A percentile compares a stretch with the other conserved stretches of the same genome.
These are phyloP conservation scores for Bubo blakistoni DNA, from an alignment of 2,113 vertebrate genomes.

Conservation along the genomic window DNA sequence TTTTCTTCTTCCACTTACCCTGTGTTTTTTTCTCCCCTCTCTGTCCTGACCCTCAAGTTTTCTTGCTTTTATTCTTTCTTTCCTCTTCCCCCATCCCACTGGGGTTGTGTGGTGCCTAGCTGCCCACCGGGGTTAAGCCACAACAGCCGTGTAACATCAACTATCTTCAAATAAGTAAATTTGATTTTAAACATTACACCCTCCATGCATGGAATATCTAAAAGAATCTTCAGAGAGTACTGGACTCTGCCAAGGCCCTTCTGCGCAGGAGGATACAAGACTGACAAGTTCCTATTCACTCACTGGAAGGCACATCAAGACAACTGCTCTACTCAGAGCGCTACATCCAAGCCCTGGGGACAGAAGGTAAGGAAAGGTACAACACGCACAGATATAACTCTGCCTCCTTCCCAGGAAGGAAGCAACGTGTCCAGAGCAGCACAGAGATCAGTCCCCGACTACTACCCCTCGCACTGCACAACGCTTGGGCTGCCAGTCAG, in stretches of 20 bases:
- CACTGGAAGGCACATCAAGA: neutral
- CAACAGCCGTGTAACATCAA: accelerated
- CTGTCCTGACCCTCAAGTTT: neutral
- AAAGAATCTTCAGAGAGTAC: neutral
- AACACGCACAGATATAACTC: neutral
- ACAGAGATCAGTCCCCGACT: neutral
- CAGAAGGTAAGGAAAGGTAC: neutral
- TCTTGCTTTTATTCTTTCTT: neutral
- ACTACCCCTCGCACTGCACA: neutral
- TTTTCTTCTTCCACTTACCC: neutral
- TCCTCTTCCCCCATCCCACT: neutral
- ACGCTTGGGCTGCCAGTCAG: too few relatives aligned
- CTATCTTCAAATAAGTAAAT: neutral
- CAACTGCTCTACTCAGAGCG: neutral
- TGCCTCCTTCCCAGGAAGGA: neutral
- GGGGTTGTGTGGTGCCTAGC: neutral
- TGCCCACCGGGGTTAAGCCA: neutral
- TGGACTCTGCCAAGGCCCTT: neutral
- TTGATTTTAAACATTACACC: neutral
- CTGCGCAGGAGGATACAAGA: neutral
- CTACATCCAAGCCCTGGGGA: neutral
- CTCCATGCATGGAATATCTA: neutral
- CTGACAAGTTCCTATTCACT: neutral
- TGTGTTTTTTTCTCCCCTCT: neutral
- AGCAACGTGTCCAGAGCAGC: neutral